These are phyloP conservation scores for Ceriagrion tenellum DNA, from an alignment of 2,888 invertebrate species.

Conservation along the genomic window DNA sequence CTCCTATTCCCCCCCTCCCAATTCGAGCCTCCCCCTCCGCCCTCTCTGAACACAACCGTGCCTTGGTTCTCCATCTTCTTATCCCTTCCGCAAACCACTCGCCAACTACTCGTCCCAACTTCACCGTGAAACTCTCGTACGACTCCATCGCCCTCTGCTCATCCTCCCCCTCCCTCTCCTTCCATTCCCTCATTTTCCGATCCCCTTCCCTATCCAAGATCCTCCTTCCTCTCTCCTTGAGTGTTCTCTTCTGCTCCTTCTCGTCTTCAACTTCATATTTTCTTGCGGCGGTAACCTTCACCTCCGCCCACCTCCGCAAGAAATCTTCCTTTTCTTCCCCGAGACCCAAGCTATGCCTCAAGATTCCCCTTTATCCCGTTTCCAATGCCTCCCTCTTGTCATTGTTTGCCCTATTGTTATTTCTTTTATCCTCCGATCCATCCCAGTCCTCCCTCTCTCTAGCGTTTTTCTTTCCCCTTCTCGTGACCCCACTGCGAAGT, in stretches of 20 bases:
- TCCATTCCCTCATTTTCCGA: not conserved
- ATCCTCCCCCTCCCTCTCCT: not conserved
- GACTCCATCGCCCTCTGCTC: conserved; percentile 13
- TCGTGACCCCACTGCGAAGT: not conserved
- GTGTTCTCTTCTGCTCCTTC: not conserved
- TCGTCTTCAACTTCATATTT: not conserved
- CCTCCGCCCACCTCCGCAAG: not conserved
- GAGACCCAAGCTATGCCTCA: not conserved
- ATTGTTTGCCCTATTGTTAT: not conserved
- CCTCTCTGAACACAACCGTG: not conserved
- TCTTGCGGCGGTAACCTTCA: not conserved
- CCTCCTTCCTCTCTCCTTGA: not conserved
- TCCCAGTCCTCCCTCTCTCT: not conserved
- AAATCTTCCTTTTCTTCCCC: not conserved
- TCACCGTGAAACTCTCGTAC: not conserved
- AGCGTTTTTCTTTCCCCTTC: not conserved
- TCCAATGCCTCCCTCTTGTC: not conserved
- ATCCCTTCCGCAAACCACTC: conserved; percentile 22
- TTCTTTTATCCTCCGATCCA: too few species aligned
- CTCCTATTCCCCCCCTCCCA: not conserved
- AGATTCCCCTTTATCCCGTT: not conserved
- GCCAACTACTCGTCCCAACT: not conserved
- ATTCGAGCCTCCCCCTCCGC: not conserved
- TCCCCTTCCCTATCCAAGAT: not conserved
- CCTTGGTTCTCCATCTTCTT: not conserved